phyloP scores from a whole-genome alignment of 1,140 invertebrate genomes.

The Aphidius gifuensis region DNA sequence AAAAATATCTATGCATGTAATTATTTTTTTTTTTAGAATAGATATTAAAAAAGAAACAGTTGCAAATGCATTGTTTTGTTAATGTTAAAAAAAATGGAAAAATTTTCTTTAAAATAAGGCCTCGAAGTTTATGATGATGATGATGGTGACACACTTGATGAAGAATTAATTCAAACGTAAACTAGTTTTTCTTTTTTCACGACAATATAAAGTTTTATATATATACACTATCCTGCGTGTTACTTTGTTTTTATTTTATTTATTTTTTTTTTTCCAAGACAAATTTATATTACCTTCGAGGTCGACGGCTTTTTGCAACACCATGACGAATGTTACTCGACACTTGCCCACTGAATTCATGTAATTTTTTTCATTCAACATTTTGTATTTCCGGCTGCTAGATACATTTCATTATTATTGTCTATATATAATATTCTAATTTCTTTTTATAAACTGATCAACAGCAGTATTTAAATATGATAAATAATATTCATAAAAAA shows the following conservation, averaged over 20 bases:
- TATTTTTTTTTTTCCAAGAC: not conserved
- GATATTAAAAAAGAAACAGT: too few species aligned
- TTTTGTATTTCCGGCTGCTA: not conserved
- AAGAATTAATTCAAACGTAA: slow-evolving; percentile 24
- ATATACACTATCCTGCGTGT: not conserved
- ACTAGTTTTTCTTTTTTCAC: slow-evolving; percentile 13
- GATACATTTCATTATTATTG: not conserved
- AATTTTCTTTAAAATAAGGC: too few species aligned
- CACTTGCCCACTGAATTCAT: slow-evolving; percentile 19
- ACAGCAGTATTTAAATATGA: too few species aligned
- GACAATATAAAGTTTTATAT: slow-evolving; percentile 7
- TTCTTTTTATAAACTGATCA: too few species aligned
- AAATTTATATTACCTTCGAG: slow-evolving; percentile 29
- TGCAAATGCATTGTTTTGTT: too few species aligned
- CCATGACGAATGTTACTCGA: slow-evolving; percentile 44
- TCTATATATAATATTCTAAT: too few species aligned
- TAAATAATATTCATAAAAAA: too few species aligned
- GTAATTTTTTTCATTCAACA: not conserved
- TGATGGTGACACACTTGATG: slow-evolving; percentile 2
- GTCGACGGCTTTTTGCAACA: slow-evolving; percentile 42
- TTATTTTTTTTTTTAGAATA: too few species aligned
- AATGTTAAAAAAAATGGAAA: too few species aligned
- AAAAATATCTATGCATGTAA: too few species aligned
- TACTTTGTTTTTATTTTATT: not conserved
- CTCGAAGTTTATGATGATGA: too few species aligned